Evolutionary conservation across 2,888 invertebrate genomes (phyloP), one percentile per base, ranked within the genome.

Genomic region (Globia sparganii): DNA sequence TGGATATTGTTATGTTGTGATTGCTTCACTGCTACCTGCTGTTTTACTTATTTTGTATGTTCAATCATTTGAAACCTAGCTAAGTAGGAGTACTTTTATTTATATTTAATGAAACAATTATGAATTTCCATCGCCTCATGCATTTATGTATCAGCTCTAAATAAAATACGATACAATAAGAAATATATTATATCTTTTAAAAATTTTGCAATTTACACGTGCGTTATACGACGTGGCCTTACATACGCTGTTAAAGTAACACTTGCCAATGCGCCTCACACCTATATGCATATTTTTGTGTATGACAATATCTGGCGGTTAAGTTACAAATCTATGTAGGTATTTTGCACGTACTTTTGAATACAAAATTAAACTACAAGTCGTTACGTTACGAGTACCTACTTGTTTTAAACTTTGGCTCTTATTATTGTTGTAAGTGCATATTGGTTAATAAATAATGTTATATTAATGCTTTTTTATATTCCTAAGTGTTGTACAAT

Each of bases 391-490:
- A 49, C 18, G 31, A 68, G 34, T 49, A 71, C 28, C 58, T 49
- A 68, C 34, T 67, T 62, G 79, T 69, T 70, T 71, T 58, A 64
- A 70, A 79, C 28, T 31, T 75, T 59, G 49, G 46, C 67, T 77
- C 53, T 46, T 58, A 76, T 72, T 75, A 70, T 73, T 81, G 68
- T 74, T 72, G 40, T 61, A 77, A 72, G 76, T 72, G 56, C 75
- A 75, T 85, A 66, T 75, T 77, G 66, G 66, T 75, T 75, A 75
- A 15, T 76, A n/a, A 25, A 75, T 64, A 72, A 62, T 80, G 37
- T 77, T 76, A 67, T 64, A 46, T 43, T 77, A 86, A 46, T 62
- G 58, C 34, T 64, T 59, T 80, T 80, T 78, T 84, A 79, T 83
- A 73, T 77, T 72, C 62, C n/a, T 67, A 62, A 66, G 43, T 66